Evolutionary conservation across 2,797 vertebrate genomes (phyloP), one percentile per base, ranked within the genome.

Genomic region (Emydoidea blandingii): DNA sequence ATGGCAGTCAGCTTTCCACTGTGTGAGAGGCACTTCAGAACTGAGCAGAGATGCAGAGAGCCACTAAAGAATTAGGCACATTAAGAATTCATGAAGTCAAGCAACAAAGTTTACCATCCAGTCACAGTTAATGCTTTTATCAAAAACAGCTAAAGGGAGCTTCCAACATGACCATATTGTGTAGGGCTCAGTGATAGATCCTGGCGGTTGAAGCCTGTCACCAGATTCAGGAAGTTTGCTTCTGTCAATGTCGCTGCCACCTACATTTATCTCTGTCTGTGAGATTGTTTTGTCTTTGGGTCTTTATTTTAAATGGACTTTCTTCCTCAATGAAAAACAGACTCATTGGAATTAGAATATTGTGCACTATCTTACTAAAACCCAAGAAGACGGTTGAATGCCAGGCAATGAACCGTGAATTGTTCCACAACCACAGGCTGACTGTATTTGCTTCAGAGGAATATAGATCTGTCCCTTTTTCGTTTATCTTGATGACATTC

Each of bases 401-500:
- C 23, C 54, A 83, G 78, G 85, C 2, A 90, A 15, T 0, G 1
- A 94, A 5, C 47, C 90, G 5, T 18, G 57, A 50, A 65, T 92
- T 80, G 85, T 0, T 0, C 34, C 47, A 41, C 56, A 85, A 16
- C 52, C 50, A 37, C 57, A 47, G 27, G 80, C 62, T 83, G 74
- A 79, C 29, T 90, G 65, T n/a, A 34, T 86, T 87, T 86, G 16
- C 72, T 92, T 94, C 79, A 82, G 47, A 80, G 72, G 76, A 88
- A 94, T 95, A 90, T 4, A 80, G 54, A 53, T 83, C 88, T 91
- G 86, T 86, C 15, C 65, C 31, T 95, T 97, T 96, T 93, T 83
- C 79, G 93, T 94, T 97, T 96, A 31, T 94, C 54, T 92, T 94
- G 91, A 95, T 95, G 95, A 88, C 97, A 90, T 95, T 96, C 65